Percentiles rank a stretch among this genome's conserved stretches.
phyloP scores from a whole-genome alignment of 2,113 vertebrate species.

The Urocolius indicus region DNA sequence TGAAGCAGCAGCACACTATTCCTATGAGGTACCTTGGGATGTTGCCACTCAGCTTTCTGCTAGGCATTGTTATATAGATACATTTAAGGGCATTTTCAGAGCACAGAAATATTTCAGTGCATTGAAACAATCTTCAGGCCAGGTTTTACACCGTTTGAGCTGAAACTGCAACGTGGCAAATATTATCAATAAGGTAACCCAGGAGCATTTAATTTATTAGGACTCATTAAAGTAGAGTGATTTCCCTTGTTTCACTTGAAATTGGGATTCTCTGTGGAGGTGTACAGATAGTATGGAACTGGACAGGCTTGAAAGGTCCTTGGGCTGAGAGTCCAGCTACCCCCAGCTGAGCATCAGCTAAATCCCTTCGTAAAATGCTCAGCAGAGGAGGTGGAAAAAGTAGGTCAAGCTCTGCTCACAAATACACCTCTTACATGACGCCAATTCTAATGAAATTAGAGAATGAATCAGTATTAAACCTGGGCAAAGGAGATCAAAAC shows the following conservation, averaged over 20 bases:
- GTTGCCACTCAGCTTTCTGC: background rate
- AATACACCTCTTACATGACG: constrained; percentile 28
- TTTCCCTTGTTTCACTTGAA: background rate
- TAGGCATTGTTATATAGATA: background rate
- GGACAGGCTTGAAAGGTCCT: background rate
- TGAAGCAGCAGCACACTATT: background rate
- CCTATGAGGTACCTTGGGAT: background rate
- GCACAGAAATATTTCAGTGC: background rate
- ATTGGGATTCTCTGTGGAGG: background rate
- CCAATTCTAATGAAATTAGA: constrained; percentile 29
- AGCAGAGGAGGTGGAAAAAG: constrained; percentile 27
- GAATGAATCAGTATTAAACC: background rate
- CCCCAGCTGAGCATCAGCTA: background rate
- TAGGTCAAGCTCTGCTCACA: constrained; percentile 42
- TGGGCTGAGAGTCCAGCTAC: background rate
- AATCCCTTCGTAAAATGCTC: background rate
- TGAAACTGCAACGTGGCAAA: background rate
- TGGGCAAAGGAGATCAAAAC: constrained; percentile 38
- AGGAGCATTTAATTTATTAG: background rate
- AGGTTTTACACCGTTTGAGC: background rate
- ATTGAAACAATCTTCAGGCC: background rate
- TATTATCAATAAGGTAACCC: background rate
- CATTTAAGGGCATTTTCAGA: background rate
- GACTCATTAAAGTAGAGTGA: background rate
- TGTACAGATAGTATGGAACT: background rate